phyloP scores from a whole-genome alignment of 2,888 invertebrate genomes.

The Axea sp. region DNA sequence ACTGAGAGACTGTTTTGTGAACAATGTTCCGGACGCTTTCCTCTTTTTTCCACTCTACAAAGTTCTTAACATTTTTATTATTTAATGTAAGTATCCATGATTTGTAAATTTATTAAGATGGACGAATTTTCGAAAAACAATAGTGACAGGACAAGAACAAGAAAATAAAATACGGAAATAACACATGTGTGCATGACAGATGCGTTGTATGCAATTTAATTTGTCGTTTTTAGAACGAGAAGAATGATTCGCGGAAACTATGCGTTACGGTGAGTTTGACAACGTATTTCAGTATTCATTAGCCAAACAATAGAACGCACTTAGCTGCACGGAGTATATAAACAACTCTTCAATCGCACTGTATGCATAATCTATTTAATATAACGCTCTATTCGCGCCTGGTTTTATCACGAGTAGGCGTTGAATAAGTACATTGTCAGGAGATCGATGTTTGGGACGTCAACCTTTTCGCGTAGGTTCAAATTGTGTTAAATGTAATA shows the following conservation, averaged over 20 bases:
- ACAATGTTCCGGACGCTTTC: too few species aligned
- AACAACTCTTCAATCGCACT: slow-evolving; percentile 61
- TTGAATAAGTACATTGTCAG: slow-evolving; percentile 62
- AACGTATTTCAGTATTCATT: slow-evolving; percentile 61
- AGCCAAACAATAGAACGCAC: slow-evolving; percentile 61
- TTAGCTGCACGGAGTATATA: slow-evolving; percentile 53
- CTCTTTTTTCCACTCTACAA: too few species aligned
- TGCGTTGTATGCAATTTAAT: slow-evolving; percentile 40
- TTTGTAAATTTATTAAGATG: too few species aligned
- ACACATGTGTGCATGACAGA: slow-evolving; percentile 40
- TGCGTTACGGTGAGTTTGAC: slow-evolving; percentile 57
- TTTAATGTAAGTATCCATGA: too few species aligned
- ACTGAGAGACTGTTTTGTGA: too few species aligned
- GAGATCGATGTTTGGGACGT: slow-evolving; percentile 60
- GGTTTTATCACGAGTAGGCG: slow-evolving; percentile 61
- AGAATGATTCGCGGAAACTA: slow-evolving; percentile 54
- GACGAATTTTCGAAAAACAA: too few species aligned
- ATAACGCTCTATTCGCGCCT: slow-evolving; percentile 57
- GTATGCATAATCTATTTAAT: slow-evolving; percentile 62
- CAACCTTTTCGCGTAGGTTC: slow-evolving; percentile 61
- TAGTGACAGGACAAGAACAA: too few species aligned
- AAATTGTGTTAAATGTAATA: slow-evolving; percentile 49
- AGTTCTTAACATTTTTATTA: too few species aligned
- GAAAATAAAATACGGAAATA: slow-evolving; percentile 26
- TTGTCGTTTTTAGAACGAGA: slow-evolving; percentile 52